Evolutionary conservation across 2,888 invertebrate species (phyloP), one percentile per base, ranked within the genome.

Genomic region (Erynnis tages): DNA sequence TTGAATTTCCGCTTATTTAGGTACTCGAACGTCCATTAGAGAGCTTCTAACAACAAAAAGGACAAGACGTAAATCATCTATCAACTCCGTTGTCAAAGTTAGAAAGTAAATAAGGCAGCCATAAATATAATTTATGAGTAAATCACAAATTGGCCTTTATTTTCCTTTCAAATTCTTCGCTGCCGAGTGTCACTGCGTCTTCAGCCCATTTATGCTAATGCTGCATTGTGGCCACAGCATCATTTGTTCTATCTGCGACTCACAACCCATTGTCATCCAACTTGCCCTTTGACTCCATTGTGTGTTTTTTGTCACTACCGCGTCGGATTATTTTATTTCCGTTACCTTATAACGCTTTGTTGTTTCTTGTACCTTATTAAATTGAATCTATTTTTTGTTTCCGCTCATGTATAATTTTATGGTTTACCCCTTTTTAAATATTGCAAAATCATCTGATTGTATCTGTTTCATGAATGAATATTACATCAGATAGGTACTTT

Each of bases 211-310:
- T 88, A 90, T 90, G 90, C 66, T 79, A 90, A 90, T 90, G 73
- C 52, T 34, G 73, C 73, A 89, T 90, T 90, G 89, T 88, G 79
- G 74, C 63, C 72, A 73, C 69, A 71, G 71, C 76, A 74, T 82
- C 83, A 81, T 87, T 87, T 87, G 86, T 87, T 82, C 82, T 82
- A 82, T 82, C 82, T 73, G 58, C 63, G 62, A 63, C 62, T 62
- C 70, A 69, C 63, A 55, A 57, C 62, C 75, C 72, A 83, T 87
- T 88, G 88, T 88, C 82, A 80, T 79, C 70, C 66, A 59, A 54
- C 54, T 50, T 86, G 82, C 81, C 85, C 88, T 88, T 86, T 88
- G 88, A 86, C 89, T 86, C 83, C 56, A 88, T 88, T 89, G 89
- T 89, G 66, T 81, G 75, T 85, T 89, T 88, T 87, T 88, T 88